Percentiles rank a stretch among this genome's conserved stretches.
Conservation (phyloP, 1,140 invertebrate species). For the Venustaconcha ellipsiformis region DNA sequence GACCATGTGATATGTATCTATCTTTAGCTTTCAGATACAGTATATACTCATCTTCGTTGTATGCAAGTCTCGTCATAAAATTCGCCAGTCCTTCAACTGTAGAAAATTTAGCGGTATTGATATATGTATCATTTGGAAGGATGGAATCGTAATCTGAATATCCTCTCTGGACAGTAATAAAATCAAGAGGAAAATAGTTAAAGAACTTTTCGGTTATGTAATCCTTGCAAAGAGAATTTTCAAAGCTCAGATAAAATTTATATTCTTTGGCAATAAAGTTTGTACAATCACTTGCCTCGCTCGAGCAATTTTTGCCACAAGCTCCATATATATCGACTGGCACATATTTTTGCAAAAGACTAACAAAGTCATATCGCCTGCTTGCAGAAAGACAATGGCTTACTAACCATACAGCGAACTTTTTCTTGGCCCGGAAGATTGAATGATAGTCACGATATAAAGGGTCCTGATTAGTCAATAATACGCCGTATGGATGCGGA, state of each 20-base stretch:
- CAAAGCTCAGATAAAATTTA: slow-evolving; percentile 67
- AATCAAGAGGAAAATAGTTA: slow-evolving; percentile 15
- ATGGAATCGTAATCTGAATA: slow-evolving; percentile 3
- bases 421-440: slow-evolving; percentile 15
- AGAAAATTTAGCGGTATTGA: slow-evolving; percentile 6
- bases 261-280: slow-evolving; percentile 16
- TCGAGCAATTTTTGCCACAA: slow-evolving; percentile 65
- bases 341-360: slow-evolving; percentile 67
- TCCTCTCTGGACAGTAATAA: slow-evolving; percentile 17
- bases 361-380: slow-evolving; percentile 71
- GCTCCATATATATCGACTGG: slow-evolving; percentile 74
- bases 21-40: slow-evolving; percentile 5
- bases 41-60: slow-evolving; percentile 3
- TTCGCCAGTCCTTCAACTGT: slow-evolving; percentile 4
- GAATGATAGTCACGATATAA: neutral
- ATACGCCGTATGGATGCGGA: neutral
- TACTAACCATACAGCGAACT: slow-evolving; percentile 29
- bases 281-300: neutral
- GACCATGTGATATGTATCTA: neutral
- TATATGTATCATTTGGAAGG: slow-evolving; percentile 1
- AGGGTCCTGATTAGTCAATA: neutral
- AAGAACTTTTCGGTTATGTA: slow-evolving; percentile 98
- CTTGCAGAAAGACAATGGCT: slow-evolving; percentile 70
- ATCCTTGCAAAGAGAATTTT: slow-evolving; percentile 94
- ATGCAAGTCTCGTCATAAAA: neutral